Conservation (phyloP, 2,888 invertebrate genomes). For the Brachyopa scutellaris region DNA sequence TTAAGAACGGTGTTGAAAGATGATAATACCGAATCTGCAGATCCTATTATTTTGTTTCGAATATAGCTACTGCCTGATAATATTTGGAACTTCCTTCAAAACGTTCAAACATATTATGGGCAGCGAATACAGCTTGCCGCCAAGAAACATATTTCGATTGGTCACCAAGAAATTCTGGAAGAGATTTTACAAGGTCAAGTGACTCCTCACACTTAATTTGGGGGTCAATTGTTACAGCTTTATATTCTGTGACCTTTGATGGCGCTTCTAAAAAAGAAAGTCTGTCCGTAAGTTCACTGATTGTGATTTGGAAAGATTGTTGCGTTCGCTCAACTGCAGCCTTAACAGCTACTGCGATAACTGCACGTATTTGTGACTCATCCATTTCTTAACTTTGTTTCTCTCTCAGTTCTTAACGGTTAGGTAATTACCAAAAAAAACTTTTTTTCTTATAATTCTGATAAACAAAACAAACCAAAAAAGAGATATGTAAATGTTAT, state of each 20-base stretch:
- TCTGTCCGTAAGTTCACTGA: conserved; percentile 17
- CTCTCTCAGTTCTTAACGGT: conserved; percentile 2
- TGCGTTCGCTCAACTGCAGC: conserved; percentile 7
- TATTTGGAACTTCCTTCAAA: conserved; percentile 42
- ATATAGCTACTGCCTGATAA: conserved; percentile 54
- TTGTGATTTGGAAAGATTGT: conserved; percentile 1
- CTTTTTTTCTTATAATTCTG: not conserved
- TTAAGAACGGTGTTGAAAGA: conserved; percentile 32
- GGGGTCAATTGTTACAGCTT: conserved; percentile 1
- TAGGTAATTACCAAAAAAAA: not conserved
- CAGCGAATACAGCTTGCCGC: conserved; percentile 50
- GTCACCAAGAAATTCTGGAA: conserved; percentile 24
- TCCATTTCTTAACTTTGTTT: conserved; percentile 7
- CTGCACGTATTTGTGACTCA: conserved; percentile 1
- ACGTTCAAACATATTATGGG: conserved; percentile 40
- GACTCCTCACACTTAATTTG: not conserved
- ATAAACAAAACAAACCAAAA: not conserved
- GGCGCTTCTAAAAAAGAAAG: conserved; percentile 16
- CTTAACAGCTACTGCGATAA: conserved; percentile 2
- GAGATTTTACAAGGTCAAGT: not conserved
- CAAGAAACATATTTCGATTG: conserved; percentile 30
- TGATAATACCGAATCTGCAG: conserved; percentile 33
- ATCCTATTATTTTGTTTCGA: conserved; percentile 38
- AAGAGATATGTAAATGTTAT: not conserved
- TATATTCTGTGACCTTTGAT: not conserved